Conservation (phyloP, 1,140 invertebrate genomes). For the Drosophila bifasciata region DNA sequence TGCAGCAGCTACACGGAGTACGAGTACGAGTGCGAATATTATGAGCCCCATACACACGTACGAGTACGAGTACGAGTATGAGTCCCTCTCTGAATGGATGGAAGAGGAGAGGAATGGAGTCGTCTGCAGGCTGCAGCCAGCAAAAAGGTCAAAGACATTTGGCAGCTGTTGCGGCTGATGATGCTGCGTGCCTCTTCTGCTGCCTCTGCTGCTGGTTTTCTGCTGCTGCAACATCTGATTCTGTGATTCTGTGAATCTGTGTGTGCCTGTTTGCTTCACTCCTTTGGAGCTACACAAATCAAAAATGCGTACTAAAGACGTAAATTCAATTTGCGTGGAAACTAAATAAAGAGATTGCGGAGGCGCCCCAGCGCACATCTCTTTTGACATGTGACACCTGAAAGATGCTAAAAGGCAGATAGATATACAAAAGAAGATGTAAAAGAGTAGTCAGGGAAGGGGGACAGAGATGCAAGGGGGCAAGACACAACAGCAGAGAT, state of each 20-base stretch:
- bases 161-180: conserved; percentile 36
- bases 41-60: conserved; percentile 36
- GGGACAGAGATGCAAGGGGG: too few relatives aligned
- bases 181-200: conserved; percentile 5
- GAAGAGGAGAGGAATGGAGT: too few relatives aligned
- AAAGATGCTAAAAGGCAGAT: conserved; percentile 31
- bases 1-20: conserved; percentile 31
- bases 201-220: conserved; percentile 24
- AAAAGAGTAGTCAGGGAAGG: too few relatives aligned
- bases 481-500: too few relatives aligned
- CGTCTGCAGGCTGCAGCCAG: conserved; percentile 6
- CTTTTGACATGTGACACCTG: conserved; percentile 72
- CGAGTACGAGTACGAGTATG: too few relatives aligned
- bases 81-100: too few relatives aligned
- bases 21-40: conserved; percentile 24
- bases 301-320: conserved; percentile 80
- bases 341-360: conserved; percentile 33
- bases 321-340: conserved; percentile 72
- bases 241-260: conserved; percentile 26
- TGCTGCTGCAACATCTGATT: conserved; percentile 31
- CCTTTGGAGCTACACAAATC: conserved; percentile 52
- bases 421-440: background rate
- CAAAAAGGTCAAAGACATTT: conserved; percentile 77
- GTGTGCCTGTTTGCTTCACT: conserved; percentile 20
- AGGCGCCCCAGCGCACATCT: conserved; percentile 37